phyloP scores from a whole-genome alignment of 2,113 vertebrate species.

The Halichoeres trimaculatus region DNA sequence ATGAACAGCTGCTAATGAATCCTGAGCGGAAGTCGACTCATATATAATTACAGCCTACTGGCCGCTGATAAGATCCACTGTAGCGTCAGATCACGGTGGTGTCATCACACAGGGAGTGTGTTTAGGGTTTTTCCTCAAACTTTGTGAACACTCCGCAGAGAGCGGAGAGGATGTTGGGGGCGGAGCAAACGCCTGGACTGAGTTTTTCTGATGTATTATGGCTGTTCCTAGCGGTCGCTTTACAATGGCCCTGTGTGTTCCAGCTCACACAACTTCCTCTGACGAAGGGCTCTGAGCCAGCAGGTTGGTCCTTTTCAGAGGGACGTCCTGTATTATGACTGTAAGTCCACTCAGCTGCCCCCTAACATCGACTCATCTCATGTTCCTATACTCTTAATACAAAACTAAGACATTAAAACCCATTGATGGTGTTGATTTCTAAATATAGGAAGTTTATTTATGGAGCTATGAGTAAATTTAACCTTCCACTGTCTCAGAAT shows the following conservation, averaged over 20 bases:
- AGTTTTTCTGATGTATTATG: conserved; percentile 53
- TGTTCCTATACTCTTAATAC: not conserved
- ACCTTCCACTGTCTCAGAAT: too few relatives aligned
- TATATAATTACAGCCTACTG: conserved; percentile 2
- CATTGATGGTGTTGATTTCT: not conserved
- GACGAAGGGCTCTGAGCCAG: conserved; percentile 19
- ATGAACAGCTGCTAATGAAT: conserved; percentile 1
- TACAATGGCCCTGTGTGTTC: conserved; percentile 68
- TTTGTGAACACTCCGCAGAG: conserved; percentile 35
- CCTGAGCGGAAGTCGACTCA: conserved; percentile 18
- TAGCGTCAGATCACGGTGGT: conserved; percentile 14
- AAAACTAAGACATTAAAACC: not conserved
- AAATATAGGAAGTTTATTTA: too few relatives aligned
- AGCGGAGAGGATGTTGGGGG: conserved; percentile 72
- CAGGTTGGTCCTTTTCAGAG: conserved; percentile 12
- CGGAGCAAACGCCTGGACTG: conserved; percentile 53
- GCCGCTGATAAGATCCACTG: not conserved
- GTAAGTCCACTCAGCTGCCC: conserved; percentile 1
- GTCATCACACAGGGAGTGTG: conserved; percentile 27
- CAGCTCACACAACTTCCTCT: conserved; percentile 63
- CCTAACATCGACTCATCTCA: not conserved
- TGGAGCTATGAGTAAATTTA: not conserved
- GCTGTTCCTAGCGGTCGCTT: conserved; percentile 49
- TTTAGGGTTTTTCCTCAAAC: conserved; percentile 44
- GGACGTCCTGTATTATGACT: conserved; percentile 19